Base-by-base conservation (phyloP, 2,888 invertebrate species). In the Lypha dubia region DNA sequence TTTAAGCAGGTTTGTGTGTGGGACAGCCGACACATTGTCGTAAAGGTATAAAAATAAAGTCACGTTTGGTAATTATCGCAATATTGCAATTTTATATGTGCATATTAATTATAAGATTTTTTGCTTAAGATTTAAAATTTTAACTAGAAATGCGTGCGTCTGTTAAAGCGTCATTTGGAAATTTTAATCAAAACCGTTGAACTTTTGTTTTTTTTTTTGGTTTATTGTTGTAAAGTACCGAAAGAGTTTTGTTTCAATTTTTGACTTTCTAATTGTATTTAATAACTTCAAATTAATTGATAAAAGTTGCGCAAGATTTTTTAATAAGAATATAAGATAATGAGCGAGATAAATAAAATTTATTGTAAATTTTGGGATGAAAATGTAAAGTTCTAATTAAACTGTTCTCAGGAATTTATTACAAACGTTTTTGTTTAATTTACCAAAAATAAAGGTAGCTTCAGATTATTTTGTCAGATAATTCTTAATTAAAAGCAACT, bases 61-160 rank as follows among this genome's bases (percentile, higher is more conserved):
- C 85, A 85, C 85, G 85, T 85, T 83, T 83, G 68, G 79, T 85
- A 85, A 85, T 85, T 85, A 85, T 85, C 85, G 79, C 79, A 75
- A 79, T 83, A 83, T 79, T 85, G 85, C 85, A 85, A 82, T 83
- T 79, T 79, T 76, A 83, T 83, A 83, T 83, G 83, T 85, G 75
- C 75, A 79, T 83, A 83, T 85, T 85, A 85, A 85, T 85, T 75
- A 74, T 70, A 44, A 74, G 80, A 77, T 53, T 58, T 75, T 76
- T 65, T 51, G 32, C 17, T 35, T 11, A 8, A 56, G 20, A 41
- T 62, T 70, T 58, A 22, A 68, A 77, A 58, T 51, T 65, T 77
- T 28, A 53, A 62, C 41, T 49, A 20, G 7, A 51, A 51, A 60
- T 51, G 60, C 60, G 68, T 70, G 41, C 13, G 7, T 46, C 7